Evolutionary conservation across 2,888 invertebrate genomes (phyloP).

Genomic region (Catocala nupta): DNA sequence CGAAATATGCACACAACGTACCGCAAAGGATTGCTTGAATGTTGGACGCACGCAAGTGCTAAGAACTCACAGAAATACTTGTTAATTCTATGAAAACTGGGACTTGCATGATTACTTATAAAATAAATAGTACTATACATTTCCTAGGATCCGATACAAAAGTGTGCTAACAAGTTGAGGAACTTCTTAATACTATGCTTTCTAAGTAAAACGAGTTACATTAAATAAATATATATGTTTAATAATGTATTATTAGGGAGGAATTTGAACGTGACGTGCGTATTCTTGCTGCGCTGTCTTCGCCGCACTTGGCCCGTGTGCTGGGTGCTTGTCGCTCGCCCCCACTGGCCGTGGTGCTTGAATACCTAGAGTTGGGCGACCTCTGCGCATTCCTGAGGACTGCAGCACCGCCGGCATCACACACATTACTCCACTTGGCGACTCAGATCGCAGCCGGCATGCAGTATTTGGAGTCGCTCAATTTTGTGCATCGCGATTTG

Average conservation of each 20-base stretch:
- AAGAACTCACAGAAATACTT: not conserved
- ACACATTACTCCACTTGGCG: slow-evolving; percentile 92
- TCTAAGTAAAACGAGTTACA: too few species aligned
- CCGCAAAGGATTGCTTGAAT: too few species aligned
- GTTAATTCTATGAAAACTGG: not conserved
- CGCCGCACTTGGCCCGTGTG: slow-evolving; percentile 92
- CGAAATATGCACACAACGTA: too few species aligned
- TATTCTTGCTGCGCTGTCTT: slow-evolving; percentile 93
- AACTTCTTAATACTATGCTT: too few species aligned
- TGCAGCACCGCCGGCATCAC: slow-evolving; percentile 90
- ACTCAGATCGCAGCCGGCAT: slow-evolving; percentile 96
- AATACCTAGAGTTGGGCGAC: slow-evolving; percentile 94
- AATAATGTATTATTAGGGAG: slow-evolving; percentile 81
- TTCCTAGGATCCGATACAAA: too few species aligned
- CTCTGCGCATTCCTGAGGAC: slow-evolving; percentile 93
- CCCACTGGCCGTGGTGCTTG: slow-evolving; percentile 93
- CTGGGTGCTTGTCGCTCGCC: slow-evolving; percentile 92
- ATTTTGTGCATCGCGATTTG: slow-evolving; percentile 96
- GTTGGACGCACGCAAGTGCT: not conserved
- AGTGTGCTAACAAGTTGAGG: too few species aligned
- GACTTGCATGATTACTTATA: too few species aligned
- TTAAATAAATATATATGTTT: too few species aligned
- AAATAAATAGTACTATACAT: too few species aligned
- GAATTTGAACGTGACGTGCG: slow-evolving; percentile 96
- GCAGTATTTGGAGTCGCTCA: slow-evolving; percentile 95